A percentile compares a stretch with the other conserved stretches of the same genome.
Evolutionary conservation across 2,888 invertebrate species (phyloP).

Genomic region (Rhogogaster chlorosoma): DNA sequence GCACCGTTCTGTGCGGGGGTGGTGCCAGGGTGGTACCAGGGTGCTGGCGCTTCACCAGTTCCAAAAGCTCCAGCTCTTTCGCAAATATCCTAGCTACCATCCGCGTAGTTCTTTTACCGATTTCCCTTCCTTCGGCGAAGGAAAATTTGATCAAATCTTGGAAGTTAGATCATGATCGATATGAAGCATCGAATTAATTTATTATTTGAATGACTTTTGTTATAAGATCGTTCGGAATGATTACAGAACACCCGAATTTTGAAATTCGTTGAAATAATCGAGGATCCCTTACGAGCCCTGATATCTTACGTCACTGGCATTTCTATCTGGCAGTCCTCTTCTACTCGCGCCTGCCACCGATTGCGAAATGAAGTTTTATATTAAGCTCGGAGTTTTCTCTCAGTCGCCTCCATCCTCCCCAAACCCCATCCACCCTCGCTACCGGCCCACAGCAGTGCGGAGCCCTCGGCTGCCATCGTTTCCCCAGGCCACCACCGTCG

Average conservation of each 20-base stretch:
- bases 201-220: background rate
- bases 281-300: constrained; percentile 46
- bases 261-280: constrained; percentile 35
- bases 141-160: background rate
- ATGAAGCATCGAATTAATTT: background rate
- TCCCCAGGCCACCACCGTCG: constrained; percentile 53
- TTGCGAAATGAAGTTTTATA: constrained; percentile 78
- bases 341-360: constrained; percentile 66
- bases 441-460: constrained; percentile 57
- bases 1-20: constrained; percentile 49
- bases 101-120: constrained; percentile 5
- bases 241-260: background rate
- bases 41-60: constrained; percentile 38
- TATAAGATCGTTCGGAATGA: background rate
- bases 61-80: constrained; percentile 36
- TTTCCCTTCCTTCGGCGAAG: background rate
- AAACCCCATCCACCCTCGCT: constrained; percentile 53
- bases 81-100: constrained; percentile 9
- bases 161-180: background rate
- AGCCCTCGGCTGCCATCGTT: constrained; percentile 56
- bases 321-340: constrained; percentile 56
- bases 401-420: constrained; percentile 52
- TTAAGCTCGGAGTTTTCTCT: constrained; percentile 73
- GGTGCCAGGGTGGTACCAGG: constrained; percentile 45
- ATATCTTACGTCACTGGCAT: constrained; percentile 42